Conservation (phyloP, 2,113 vertebrate genomes). For the Neodon shergylaensis region DNA sequence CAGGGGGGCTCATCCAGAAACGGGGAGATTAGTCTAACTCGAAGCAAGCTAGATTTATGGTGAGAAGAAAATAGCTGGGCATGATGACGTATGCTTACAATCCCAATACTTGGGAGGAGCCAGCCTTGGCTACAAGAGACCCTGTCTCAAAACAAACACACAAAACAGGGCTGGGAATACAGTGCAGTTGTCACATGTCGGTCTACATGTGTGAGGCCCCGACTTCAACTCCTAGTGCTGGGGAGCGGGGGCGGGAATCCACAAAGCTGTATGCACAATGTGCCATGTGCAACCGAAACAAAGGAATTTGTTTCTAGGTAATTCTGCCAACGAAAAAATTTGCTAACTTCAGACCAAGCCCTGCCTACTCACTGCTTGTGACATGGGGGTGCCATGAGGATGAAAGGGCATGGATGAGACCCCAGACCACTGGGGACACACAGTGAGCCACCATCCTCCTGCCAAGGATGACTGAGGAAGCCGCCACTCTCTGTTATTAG, state of each 20-base stretch:
- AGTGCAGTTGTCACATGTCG: background rate
- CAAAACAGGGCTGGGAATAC: background rate
- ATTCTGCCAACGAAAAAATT: background rate
- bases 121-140: background rate
- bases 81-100: background rate
- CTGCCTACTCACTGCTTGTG: accelerated
- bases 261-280: accelerated
- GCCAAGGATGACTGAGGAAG: background rate
- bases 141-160: background rate
- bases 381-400: accelerated
- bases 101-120: background rate
- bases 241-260: accelerated
- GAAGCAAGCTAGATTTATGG: background rate
- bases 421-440: background rate
- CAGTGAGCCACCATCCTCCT: background rate
- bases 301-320: background rate
- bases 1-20: background rate
- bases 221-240: no score
- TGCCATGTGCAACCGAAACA: accelerated
- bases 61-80: background rate
- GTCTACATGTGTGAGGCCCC: no score
- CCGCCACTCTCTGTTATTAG: accelerated
- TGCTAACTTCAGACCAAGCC: background rate
- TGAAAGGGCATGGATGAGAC: background rate
- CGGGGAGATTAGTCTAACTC: background rate